These are phyloP conservation scores for Bombyx huttoni DNA, from an alignment of 2,888 invertebrate genomes.

Conservation along the genomic window DNA sequence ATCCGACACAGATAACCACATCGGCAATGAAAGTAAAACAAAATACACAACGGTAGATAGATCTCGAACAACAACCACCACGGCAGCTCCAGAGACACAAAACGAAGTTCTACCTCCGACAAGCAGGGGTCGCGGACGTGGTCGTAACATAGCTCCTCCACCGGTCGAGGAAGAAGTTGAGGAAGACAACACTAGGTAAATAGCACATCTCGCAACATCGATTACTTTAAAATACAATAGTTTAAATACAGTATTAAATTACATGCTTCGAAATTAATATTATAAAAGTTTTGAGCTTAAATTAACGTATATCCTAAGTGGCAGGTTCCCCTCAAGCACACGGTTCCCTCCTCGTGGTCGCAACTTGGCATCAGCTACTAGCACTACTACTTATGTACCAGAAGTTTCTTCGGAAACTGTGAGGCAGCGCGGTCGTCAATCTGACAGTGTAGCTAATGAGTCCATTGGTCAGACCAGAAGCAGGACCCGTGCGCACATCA, in stretches of 20 bases:
- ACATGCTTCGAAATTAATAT: conserved; percentile 24
- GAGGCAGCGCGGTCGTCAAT: conserved; percentile 51
- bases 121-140: conserved; percentile 56
- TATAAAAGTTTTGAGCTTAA: not conserved
- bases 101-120: conserved; percentile 76
- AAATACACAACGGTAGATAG: conserved; percentile 73
- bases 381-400: conserved; percentile 64
- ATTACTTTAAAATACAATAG: not conserved
- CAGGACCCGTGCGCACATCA: conserved; percentile 75
- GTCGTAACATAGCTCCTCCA: conserved; percentile 56
- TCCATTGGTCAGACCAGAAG: conserved; percentile 61
- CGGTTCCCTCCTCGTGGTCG: conserved; percentile 84
- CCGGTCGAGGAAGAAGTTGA: conserved; percentile 67
- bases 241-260: not conserved
- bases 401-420: conserved; percentile 58
- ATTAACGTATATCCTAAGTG: conserved; percentile 18
- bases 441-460: conserved; percentile 60
- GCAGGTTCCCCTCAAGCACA: conserved; percentile 84
- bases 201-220: not conserved
- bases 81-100: conserved; percentile 72
- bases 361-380: conserved; percentile 38
- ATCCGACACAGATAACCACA: conserved; percentile 55
- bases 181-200: conserved; percentile 55
- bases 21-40: conserved; percentile 49
- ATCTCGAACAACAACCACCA: conserved; percentile 32